phyloP scores from a whole-genome alignment of 2,888 invertebrate genomes.

The Drosophila crucigera region DNA sequence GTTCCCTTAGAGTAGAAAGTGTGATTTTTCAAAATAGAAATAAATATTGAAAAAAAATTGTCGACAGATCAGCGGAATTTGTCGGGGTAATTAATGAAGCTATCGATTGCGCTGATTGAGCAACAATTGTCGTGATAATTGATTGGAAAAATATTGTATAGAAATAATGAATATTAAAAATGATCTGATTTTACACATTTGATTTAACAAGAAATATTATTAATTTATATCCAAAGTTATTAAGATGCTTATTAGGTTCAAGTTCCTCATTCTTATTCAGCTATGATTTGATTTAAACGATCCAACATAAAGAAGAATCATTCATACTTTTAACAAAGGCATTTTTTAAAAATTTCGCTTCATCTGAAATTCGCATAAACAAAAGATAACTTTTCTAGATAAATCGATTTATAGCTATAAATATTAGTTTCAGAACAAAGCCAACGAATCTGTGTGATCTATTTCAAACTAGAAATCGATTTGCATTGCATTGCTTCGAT shows the following conservation, averaged over 20 bases:
- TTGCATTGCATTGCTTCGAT: constrained; percentile 29
- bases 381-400: neutral
- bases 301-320: neutral
- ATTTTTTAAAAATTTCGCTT: neutral
- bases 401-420: neutral
- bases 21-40: constrained; percentile 11
- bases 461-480: constrained; percentile 21
- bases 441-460: neutral
- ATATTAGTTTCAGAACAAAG: neutral
- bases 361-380: neutral
- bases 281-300: neutral
- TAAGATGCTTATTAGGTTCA: neutral
- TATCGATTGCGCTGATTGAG: neutral
- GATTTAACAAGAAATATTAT: too few relatives aligned
- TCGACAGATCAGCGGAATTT: neutral
- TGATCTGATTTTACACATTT: neutral
- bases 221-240: neutral
- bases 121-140: neutral
- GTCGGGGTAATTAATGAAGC: neutral
- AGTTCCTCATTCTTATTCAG: neutral
- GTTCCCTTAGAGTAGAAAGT: constrained; percentile 17
- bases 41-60: constrained; percentile 4
- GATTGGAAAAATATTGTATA: neutral
- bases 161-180: neutral
- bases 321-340: neutral